Conservation (phyloP, 1,140 invertebrate genomes). For the Procambarus virginalis region DNA sequence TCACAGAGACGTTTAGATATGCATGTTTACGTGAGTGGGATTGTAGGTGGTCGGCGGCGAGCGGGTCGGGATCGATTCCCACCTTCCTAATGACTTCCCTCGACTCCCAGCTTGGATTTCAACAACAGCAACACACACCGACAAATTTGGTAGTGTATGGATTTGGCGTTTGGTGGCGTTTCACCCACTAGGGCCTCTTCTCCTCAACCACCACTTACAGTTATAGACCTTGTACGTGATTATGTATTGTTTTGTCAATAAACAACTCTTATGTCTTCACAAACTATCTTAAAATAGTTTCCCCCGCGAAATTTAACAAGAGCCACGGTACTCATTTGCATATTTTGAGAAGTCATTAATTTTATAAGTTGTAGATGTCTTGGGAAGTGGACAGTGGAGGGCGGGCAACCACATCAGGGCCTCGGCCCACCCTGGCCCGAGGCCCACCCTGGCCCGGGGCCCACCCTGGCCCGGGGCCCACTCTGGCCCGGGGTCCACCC, state of each 20-base stretch:
- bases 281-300: background rate
- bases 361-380: conserved; percentile 42
- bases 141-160: conserved; percentile 6
- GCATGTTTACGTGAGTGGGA: conserved; percentile 60
- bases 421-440: too few species aligned
- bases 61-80: conserved; percentile 46
- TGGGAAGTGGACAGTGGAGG: conserved; percentile 31
- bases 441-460: too few species aligned
- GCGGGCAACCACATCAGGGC: background rate
- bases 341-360: conserved; percentile 57
- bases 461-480: too few species aligned
- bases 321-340: conserved; percentile 46
- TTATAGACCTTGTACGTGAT: background rate
- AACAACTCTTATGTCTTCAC: background rate
- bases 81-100: conserved; percentile 60
- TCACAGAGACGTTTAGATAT: conserved; percentile 47
- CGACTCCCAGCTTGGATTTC: conserved; percentile 42
- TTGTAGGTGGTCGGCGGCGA: conserved; percentile 19
- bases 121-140: conserved; percentile 36
- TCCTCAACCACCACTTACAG: too few species aligned
- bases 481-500: too few species aligned
- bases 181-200: too few species aligned
- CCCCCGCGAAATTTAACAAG: conserved; percentile 13
- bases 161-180: background rate
- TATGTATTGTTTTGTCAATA: background rate